Evolutionary conservation across 37 sponge, comb jelly and placozoan genomes (phyloP).

Genomic region (Spongilla lacustris): DNA sequence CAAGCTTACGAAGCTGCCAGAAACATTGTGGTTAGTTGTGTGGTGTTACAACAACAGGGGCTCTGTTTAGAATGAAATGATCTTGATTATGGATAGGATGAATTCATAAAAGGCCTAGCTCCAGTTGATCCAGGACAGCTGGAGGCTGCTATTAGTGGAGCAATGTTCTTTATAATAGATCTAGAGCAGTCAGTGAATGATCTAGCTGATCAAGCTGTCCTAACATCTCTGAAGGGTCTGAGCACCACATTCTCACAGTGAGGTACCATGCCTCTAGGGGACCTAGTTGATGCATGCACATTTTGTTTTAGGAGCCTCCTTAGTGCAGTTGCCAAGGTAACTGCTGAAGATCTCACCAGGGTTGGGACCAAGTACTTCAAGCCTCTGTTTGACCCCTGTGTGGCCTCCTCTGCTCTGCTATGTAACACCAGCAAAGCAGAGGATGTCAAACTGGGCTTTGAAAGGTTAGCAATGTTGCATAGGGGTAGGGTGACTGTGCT

Average conservation of each 20-base stretch:
- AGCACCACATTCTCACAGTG: conserved; percentile 38
- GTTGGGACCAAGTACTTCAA: conserved; percentile 80
- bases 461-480: conserved; percentile 51
- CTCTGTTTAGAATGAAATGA: neutral
- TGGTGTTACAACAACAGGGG: no score
- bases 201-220: conserved; percentile 44
- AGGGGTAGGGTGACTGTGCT: no score
- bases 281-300: neutral
- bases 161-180: conserved; percentile 64
- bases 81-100: conserved; percentile 26
- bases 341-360: conserved; percentile 62
- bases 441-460: conserved; percentile 66
- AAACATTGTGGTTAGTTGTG: conserved; percentile 72
- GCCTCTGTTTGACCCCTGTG: conserved; percentile 57
- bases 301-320: conserved; percentile 60
- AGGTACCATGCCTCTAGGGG: neutral
- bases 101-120: conserved; percentile 46
- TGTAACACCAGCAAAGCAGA: conserved; percentile 82
- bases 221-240: conserved; percentile 28
- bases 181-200: conserved; percentile 60
- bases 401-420: conserved; percentile 69
- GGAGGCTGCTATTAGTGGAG: conserved; percentile 80
- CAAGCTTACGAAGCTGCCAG: conserved; percentile 81
- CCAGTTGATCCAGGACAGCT: conserved; percentile 63
- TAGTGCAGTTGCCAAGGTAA: conserved; percentile 65